These are phyloP conservation scores for Xestia rhomboidea DNA, from an alignment of 2,888 invertebrate genomes.

Conservation along the genomic window DNA sequence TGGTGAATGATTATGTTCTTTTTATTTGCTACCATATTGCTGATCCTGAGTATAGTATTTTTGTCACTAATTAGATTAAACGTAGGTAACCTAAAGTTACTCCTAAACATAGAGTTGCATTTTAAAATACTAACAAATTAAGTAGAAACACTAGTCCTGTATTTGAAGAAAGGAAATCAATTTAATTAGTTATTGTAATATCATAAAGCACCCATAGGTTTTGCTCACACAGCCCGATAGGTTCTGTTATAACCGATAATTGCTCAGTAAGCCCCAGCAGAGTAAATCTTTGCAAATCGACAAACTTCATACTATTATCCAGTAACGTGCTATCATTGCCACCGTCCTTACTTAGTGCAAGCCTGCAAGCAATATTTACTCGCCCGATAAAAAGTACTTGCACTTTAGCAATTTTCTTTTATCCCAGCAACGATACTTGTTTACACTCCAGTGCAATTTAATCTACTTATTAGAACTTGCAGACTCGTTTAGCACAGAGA, in stretches of 20 bases:
- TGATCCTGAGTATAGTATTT: background rate
- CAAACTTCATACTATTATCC: conserved; percentile 3
- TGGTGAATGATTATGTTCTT: background rate
- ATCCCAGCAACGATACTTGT: conserved; percentile 23
- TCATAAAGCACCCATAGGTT: background rate
- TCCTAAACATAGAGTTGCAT: background rate
- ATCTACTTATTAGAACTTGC: conserved; percentile 38
- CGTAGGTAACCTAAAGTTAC: background rate
- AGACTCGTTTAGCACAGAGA: conserved; percentile 17
- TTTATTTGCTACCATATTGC: background rate
- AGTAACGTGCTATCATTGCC: conserved; percentile 24
- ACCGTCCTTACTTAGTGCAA: conserved; percentile 15
- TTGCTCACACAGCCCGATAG: background rate
- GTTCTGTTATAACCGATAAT: conserved; percentile 1
- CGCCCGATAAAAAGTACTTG: conserved; percentile 29
- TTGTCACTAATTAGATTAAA: background rate
- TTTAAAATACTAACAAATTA: background rate
- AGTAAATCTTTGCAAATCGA: conserved; percentile 13
- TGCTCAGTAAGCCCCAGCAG: background rate
- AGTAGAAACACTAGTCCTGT: background rate
- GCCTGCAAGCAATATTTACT: conserved; percentile 22
- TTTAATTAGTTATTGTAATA: background rate
- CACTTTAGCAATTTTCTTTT: conserved; percentile 40
- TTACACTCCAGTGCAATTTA: conserved; percentile 47
- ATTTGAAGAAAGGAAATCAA: background rate